These are phyloP conservation scores for Branchipolynoe longqiensis DNA, from an alignment of 2,888 invertebrate species.

Conservation along the genomic window DNA sequence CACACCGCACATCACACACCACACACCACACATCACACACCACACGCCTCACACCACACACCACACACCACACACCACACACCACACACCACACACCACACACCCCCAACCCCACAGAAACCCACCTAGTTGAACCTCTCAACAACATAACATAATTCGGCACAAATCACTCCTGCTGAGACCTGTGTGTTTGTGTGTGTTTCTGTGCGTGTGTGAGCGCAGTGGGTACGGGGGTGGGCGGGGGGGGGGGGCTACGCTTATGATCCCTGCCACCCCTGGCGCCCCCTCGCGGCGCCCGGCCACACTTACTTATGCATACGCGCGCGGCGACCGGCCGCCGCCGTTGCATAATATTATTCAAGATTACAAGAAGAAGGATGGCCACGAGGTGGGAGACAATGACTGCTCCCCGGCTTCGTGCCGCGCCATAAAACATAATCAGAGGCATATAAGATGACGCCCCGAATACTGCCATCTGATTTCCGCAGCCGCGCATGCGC, in stretches of 20 bases:
- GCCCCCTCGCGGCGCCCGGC: neutral
- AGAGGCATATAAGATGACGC: slow-evolving; percentile 50
- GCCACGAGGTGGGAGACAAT: slow-evolving; percentile 41
- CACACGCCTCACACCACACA: too few species aligned
- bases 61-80: too few species aligned
- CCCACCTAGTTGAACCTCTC: too few species aligned
- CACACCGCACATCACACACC: too few species aligned
- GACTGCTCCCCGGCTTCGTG: slow-evolving; percentile 5
- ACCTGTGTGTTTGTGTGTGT: too few species aligned
- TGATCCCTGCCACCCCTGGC: too few species aligned
- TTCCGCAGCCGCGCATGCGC: slow-evolving; percentile 26
- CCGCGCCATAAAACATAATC: slow-evolving; percentile 36
- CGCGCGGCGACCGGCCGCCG: slow-evolving; percentile 24
- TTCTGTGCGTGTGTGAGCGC: neutral
- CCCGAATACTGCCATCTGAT: slow-evolving; percentile 42
- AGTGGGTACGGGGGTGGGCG: neutral
- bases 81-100: too few species aligned
- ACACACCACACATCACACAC: too few species aligned
- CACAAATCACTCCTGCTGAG: too few species aligned
- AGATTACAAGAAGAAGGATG: slow-evolving; percentile 53
- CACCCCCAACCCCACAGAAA: too few species aligned
- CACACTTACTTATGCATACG: slow-evolving; percentile 9
- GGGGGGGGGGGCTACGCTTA: too few species aligned
- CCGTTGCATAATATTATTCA: slow-evolving; percentile 54
- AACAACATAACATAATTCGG: too few species aligned